Base-by-base conservation (phyloP, 2,888 invertebrate genomes). In the Gerris lacustris region DNA sequence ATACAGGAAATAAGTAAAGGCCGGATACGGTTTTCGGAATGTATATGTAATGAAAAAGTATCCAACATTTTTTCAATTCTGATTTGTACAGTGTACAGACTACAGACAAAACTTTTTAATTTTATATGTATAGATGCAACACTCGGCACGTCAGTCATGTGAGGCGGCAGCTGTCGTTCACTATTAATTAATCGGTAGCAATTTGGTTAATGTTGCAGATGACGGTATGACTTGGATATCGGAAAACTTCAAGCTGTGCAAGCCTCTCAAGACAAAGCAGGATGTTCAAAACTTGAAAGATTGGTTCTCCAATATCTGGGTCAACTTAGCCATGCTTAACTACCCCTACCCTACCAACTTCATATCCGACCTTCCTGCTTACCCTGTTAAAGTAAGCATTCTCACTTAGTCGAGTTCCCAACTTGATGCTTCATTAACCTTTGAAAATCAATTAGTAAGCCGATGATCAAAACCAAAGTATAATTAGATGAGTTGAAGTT, bases 271-370 rank as follows among this genome's bases (percentile, higher is more conserved):
- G 75, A 85, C 82, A 68, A 76, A 81, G 0, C 80, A 81, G 0
- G 86, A 89, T 76, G 78, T 88, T 0, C 77, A 80, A 0, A 76
- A 76, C 0, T 82, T 96, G 15, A 83, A 90, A 74, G 84, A 86
- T 63, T 96, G 89, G 85, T 80, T 96, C 5, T 78, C 81, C 47
- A 86, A 88, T 73, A 85, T 91, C 75, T 93, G 91, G 79, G 85
- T 85, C 7, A 89, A 90, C 77, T 80, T 96, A 74, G 96, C 95
- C 0, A 97, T 97, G 96, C 89, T 90, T 17, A 91, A 99, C 82
- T 99, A 98, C 80, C 97, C 98, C 0, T 98, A 96, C 79, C 82
- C 89, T 0, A 86, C 90, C 0, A 86, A 87, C 77, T 98, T 98
- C 80, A 81, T 98, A 68, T 84, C 86, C 67, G 87, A 89, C 0